These are phyloP conservation scores for Sebastes elongatus DNA, from an alignment of 2,797 vertebrate species.

Conservation along the genomic window DNA sequence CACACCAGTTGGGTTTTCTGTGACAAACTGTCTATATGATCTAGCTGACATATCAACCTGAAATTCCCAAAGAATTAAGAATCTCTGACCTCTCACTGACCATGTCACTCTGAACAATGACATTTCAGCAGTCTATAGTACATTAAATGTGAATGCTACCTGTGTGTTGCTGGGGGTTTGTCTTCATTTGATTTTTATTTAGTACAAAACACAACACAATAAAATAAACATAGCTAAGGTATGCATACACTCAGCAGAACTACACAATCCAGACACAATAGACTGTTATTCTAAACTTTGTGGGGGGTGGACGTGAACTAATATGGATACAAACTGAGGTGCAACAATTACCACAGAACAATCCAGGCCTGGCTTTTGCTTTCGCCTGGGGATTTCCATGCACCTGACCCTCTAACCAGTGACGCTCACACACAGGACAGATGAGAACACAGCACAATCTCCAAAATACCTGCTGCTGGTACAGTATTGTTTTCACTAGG, in stretches of 20 bases:
- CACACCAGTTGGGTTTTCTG: background rate
- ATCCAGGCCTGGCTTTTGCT: conserved; percentile 30
- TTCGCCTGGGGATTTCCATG: conserved; percentile 14
- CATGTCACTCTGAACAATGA: background rate
- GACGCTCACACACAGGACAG: conserved; percentile 10
- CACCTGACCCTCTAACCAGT: conserved; percentile 29
- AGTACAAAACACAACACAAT: background rate
- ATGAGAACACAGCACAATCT: conserved; percentile 24
- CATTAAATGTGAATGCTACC: background rate
- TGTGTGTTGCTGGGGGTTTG: background rate
- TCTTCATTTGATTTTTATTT: background rate
- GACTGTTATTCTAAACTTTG: conserved; percentile 8
- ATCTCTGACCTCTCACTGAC: background rate
- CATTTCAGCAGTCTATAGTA: background rate
- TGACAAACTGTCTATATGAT: background rate
- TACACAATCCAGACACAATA: conserved; percentile 18
- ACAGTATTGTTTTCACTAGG: conserved; percentile 14
- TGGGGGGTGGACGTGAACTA: background rate
- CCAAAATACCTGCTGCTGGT: conserved; percentile 13
- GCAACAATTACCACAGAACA: conserved; percentile 46
- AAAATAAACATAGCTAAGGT: background rate
- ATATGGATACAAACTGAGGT: background rate
- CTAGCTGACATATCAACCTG: background rate
- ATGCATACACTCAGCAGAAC: background rate
- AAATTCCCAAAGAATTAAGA: background rate